Base-by-base conservation (phyloP, 2,888 invertebrate genomes). In the Drosophila algonquin region DNA sequence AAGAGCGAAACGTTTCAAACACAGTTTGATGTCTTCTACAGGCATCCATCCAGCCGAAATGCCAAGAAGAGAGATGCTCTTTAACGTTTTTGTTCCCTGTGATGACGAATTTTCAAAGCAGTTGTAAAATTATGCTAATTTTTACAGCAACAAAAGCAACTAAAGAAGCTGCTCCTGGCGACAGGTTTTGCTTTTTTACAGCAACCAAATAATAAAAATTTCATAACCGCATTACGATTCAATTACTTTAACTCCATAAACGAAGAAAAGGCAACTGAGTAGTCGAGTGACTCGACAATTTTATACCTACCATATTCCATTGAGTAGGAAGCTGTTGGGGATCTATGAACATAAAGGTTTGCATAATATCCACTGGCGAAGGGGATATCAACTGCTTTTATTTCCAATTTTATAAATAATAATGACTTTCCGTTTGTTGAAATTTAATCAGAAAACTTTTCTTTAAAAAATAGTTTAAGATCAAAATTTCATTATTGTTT, bases 51-150 rank as follows among this genome's bases (percentile, higher is more conserved):
- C 46, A 51, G 58, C 67, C 69, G 40, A 58, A 63, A 61, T 55
- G 70, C 14, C n/a, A 7, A 6, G 14, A 44, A n/a, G 27, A 45
- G 67, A 56, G 57, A 53, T 65, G 61, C 10, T 55, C 1, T 8
- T 27, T 18, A 21, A 45, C 50, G n/a, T 51, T 46, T 51, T 67
- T 69, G 72, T 62, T 69, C 24, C 55, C 27, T 69, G 69, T 75
- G 56, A 63, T 68, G 63, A 68, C 70, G 76, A 79, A 75, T 83
- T 83, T 59, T 59, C 70, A 57, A 74, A 70, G 51, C 71, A 79
- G 83, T 72, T 63, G 72, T 81, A 78, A 86, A 86, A 77, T 80
- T 73, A 81, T 75, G 78, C 67, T 77, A 81, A 79, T 81, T 71
- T 71, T 46, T n/a, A 44, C 35, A 50, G 48, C 56, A n/a, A 40